phyloP scores from a whole-genome alignment of 2,888 invertebrate genomes.

The Sminthurinus aureus region DNA sequence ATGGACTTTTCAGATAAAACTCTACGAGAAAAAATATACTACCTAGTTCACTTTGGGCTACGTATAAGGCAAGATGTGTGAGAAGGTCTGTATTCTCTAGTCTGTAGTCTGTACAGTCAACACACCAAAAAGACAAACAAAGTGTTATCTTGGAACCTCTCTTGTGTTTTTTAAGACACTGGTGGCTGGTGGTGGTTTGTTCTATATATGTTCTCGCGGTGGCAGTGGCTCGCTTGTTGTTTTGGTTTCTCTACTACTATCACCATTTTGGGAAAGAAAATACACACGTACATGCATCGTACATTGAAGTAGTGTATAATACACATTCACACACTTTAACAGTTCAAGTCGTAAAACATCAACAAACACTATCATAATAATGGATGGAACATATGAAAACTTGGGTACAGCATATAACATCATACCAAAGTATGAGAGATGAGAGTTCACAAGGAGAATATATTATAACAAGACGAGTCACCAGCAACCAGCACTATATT shows the following conservation, averaged over 20 bases:
- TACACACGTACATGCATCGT: background rate
- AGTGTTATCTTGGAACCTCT: constrained; percentile 14
- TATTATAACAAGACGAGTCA: background rate
- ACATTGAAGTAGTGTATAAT: too few relatives aligned
- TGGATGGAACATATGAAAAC: too few relatives aligned
- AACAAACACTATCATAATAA: too few relatives aligned
- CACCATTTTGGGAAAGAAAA: background rate
- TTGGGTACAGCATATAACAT: too few relatives aligned
- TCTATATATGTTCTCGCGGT: too few relatives aligned
- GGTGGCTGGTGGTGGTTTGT: background rate
- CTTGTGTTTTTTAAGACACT: background rate
- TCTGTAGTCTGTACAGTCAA: background rate
- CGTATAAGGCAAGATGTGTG: background rate
- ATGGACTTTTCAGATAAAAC: constrained; percentile 41
- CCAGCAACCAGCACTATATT: too few relatives aligned
- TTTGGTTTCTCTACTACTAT: background rate
- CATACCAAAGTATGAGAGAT: background rate
- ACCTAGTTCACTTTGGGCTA: background rate
- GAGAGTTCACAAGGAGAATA: background rate
- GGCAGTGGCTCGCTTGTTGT: background rate
- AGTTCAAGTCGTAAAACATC: too few relatives aligned
- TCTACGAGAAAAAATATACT: background rate
- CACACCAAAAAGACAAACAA: constrained; percentile 35
- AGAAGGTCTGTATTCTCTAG: background rate
- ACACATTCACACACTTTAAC: too few relatives aligned